A percentile compares a stretch with the other conserved stretches of the same genome.
Evolutionary conservation across 2,797 vertebrate genomes (phyloP).

Genomic region (Urocyon cinereoargenteus): DNA sequence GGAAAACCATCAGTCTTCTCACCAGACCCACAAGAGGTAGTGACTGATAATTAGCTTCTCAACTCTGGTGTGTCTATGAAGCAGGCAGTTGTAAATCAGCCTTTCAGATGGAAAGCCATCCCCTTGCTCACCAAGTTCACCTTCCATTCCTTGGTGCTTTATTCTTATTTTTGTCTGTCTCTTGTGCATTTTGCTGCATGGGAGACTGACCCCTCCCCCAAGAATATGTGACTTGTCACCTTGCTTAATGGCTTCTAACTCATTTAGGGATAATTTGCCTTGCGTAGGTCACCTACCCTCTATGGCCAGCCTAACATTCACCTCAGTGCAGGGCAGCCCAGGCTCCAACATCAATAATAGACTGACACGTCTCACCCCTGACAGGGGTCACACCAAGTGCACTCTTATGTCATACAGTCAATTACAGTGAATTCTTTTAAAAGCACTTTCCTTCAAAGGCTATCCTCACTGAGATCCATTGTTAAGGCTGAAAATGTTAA

Average conservation of each 20-base stretch:
- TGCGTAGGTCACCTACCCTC: conserved; percentile 57
- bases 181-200: not conserved
- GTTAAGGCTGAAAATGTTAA: conserved; percentile 46
- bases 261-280: conserved; percentile 73
- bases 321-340: not conserved
- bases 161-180: not conserved
- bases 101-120: not conserved
- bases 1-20: not conserved
- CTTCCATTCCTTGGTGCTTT: not conserved
- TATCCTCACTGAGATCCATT: not conserved
- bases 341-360: conserved; percentile 64
- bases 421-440: conserved; percentile 69
- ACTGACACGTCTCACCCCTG: conserved; percentile 49
- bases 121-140: not conserved
- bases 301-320: conserved; percentile 70
- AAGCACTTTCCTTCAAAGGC: conserved; percentile 60
- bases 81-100: not conserved
- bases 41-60: not conserved
- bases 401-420: conserved; percentile 65
- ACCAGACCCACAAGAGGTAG: not conserved
- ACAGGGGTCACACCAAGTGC: conserved; percentile 65
- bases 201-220: conserved; percentile 57
- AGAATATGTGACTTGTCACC: conserved; percentile 32
- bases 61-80: not conserved
- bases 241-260: conserved; percentile 72